Percentiles rank a stretch among this genome's conserved stretches.
Evolutionary conservation across 2,797 vertebrate species (phyloP).

Genomic region (Darevskia nairensis): DNA sequence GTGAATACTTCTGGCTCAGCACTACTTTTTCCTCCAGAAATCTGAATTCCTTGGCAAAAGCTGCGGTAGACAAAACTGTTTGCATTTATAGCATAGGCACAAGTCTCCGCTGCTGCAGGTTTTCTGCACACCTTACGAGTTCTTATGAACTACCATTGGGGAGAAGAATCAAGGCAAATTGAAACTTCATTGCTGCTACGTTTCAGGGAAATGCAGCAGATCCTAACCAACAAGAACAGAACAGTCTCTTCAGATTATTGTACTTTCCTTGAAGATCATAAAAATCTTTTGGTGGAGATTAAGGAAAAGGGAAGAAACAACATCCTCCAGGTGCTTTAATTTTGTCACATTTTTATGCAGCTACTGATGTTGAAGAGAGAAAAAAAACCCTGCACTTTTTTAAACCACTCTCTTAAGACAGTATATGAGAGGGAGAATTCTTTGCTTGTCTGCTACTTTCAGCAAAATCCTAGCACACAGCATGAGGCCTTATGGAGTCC

Average conservation of each 20-base stretch:
- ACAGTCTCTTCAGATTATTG: constrained; percentile 24
- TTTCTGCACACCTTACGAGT: constrained; percentile 4
- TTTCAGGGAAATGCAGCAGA: constrained; percentile 29
- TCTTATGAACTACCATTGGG: neutral
- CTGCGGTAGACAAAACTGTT: neutral
- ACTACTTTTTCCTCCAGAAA: neutral
- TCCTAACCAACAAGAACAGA: constrained; percentile 29
- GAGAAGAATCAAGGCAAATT: neutral
- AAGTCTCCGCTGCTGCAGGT: neutral
- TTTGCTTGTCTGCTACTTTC: neutral
- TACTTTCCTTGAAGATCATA: no score
- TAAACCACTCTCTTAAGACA: no score
- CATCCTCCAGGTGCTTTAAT: neutral
- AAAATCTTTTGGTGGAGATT: neutral
- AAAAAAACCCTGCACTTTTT: no score
- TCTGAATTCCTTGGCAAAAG: neutral
- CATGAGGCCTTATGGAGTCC: no score
- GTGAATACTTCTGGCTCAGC: neutral
- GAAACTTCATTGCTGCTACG: neutral
- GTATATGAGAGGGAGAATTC: neutral
- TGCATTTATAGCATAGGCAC: neutral
- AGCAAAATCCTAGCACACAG: no score
- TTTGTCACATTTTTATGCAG: fast-evolving
- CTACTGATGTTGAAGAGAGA: constrained; percentile 22
- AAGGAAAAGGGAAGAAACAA: neutral